A percentile compares a stretch with the other conserved stretches of the same genome.
These are phyloP conservation scores for Netelia melanura DNA, from an alignment of 2,888 invertebrate species.

Conservation along the genomic window DNA sequence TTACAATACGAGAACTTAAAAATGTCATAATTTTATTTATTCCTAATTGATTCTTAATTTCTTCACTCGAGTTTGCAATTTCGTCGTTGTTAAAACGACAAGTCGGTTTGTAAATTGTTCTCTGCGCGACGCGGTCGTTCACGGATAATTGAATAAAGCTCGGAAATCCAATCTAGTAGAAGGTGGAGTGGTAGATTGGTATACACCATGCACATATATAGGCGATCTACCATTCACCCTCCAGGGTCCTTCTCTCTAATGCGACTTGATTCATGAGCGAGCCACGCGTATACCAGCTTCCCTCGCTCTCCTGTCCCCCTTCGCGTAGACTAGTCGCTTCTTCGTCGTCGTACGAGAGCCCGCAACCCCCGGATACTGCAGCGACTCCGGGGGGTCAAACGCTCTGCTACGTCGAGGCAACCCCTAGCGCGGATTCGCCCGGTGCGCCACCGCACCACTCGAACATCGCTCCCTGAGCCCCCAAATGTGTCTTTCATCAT, in stretches of 20 bases:
- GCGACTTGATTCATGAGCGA: slow-evolving; percentile 84
- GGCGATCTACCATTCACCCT: slow-evolving; percentile 49
- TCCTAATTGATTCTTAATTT: no score
- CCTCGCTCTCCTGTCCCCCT: slow-evolving; percentile 64
- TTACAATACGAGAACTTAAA: no score
- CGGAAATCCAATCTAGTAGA: slow-evolving; percentile 84
- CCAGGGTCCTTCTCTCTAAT: slow-evolving; percentile 77
- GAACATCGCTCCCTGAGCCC: slow-evolving; percentile 68
- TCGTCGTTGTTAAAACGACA: background rate
- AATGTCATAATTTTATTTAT: no score
- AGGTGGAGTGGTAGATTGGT: slow-evolving; percentile 82
- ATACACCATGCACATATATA: slow-evolving; percentile 69
- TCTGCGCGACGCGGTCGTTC: slow-evolving; percentile 67
- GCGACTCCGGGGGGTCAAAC: slow-evolving; percentile 82
- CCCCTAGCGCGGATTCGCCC: slow-evolving; percentile 54
- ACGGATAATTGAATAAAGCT: slow-evolving; percentile 84
- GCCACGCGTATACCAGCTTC: slow-evolving; percentile 76
- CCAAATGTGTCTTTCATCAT: slow-evolving; percentile 84
- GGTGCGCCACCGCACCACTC: slow-evolving; percentile 66
- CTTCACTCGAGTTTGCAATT: no score
- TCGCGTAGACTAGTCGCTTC: slow-evolving; percentile 50
- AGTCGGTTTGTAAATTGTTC: slow-evolving; percentile 18
- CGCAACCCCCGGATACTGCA: slow-evolving; percentile 7
- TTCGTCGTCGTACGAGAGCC: slow-evolving; percentile 48
- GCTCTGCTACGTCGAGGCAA: slow-evolving; percentile 78